phyloP scores from a whole-genome alignment of 2,113 vertebrate species.

The Dolichallabes microphthalmus region DNA sequence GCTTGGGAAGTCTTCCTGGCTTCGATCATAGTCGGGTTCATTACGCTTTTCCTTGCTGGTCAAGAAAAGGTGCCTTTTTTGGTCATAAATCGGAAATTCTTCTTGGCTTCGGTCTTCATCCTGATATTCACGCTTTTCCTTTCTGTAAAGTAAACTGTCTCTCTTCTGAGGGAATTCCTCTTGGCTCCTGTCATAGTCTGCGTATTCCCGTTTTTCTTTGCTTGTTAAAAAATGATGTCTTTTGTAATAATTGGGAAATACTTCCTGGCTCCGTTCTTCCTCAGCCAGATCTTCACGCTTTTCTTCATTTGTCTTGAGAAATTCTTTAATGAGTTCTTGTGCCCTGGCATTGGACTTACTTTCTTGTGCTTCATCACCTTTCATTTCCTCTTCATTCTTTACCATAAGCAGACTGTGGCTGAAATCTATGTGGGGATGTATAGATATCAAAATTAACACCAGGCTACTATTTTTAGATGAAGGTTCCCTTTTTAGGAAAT shows the following conservation, averaged over 20 bases:
- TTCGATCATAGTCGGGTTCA: conserved; percentile 57
- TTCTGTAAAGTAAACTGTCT: conserved; percentile 41
- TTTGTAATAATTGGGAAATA: conserved; percentile 56
- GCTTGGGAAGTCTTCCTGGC: conserved; percentile 56
- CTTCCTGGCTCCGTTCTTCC: conserved; percentile 63
- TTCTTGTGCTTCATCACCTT: conserved; percentile 54
- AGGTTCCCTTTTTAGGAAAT: not conserved
- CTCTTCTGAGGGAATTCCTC: conserved; percentile 65
- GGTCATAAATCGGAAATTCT: conserved; percentile 42
- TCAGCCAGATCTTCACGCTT: conserved; percentile 58
- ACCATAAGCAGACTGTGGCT: conserved; percentile 72
- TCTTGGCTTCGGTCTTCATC: conserved; percentile 65
- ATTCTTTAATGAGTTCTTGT: conserved; percentile 66
- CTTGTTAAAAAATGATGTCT: conserved; percentile 47
- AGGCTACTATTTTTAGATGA: not conserved
- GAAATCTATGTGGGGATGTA: conserved; percentile 65
- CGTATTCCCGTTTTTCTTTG: conserved; percentile 53
- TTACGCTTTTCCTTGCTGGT: conserved; percentile 43
- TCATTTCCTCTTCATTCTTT: conserved; percentile 64
- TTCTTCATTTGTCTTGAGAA: conserved; percentile 64
- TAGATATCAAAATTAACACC: not conserved
- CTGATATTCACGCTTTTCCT: conserved; percentile 46
- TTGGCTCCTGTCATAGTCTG: conserved; percentile 64
- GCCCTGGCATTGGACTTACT: conserved; percentile 53
- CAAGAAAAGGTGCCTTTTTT: conserved; percentile 36